Percentiles rank a stretch among this genome's conserved stretches.
Evolutionary conservation across 2,888 invertebrate species (phyloP).

Genomic region (Gibbula magus): DNA sequence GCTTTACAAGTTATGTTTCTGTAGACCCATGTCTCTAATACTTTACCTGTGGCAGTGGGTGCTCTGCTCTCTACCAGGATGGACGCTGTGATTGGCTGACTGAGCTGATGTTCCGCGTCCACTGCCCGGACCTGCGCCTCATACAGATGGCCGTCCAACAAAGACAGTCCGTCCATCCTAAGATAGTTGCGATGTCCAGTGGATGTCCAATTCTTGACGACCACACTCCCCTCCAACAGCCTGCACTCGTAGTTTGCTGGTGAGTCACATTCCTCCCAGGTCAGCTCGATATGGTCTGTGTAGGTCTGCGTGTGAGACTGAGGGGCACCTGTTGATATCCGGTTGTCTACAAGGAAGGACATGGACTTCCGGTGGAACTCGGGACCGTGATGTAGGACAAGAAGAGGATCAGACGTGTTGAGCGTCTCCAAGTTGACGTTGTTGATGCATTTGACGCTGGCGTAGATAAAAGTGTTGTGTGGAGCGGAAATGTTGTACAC

Average conservation of each 20-base stretch:
- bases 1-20: no score
- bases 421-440: background rate
- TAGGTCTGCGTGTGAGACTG: background rate
- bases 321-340: background rate
- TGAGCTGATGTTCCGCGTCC: background rate
- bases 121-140: background rate
- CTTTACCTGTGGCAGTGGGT: background rate
- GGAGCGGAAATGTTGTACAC: background rate
- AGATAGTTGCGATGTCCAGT: background rate
- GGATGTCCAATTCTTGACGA: background rate
- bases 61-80: background rate
- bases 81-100: background rate
- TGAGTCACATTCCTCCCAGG: background rate
- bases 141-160: background rate
- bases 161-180: background rate
- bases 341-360: background rate
- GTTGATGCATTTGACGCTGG: background rate
- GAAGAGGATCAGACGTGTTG: background rate
- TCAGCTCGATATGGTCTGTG: background rate
- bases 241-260: background rate
- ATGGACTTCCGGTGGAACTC: background rate
- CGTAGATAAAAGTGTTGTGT: background rate
- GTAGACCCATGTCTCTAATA: no score
- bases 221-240: background rate
- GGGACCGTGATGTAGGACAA: background rate